These are phyloP conservation scores for Anser cygnoides DNA, from an alignment of 2,113 vertebrate genomes.

Conservation along the genomic window DNA sequence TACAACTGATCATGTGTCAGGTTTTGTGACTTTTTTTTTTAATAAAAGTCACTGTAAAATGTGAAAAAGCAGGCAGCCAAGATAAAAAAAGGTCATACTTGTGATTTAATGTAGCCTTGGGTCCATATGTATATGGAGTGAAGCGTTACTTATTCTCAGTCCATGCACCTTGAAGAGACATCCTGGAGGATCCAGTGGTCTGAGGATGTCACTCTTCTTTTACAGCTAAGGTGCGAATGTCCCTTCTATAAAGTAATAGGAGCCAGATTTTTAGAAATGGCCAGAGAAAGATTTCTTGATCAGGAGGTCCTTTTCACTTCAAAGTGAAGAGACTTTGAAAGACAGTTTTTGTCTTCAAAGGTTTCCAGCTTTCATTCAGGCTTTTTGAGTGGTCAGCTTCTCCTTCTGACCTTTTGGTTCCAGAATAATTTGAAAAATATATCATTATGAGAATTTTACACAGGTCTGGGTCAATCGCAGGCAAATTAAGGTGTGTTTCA, in stretches of 20 bases:
- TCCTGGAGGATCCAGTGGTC: background rate
- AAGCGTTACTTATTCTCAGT: background rate
- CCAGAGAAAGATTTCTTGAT: background rate
- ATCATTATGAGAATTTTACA: background rate
- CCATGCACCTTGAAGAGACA: accelerated
- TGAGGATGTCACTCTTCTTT: background rate
- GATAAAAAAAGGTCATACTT: background rate
- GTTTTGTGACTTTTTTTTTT: background rate
- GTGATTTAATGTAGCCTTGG: background rate
- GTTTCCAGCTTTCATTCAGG: background rate
- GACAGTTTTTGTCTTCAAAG: background rate
- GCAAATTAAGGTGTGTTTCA: background rate
- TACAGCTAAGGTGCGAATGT: background rate
- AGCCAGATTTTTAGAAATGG: background rate
- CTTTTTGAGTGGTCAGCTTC: background rate
- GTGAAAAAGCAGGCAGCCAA: background rate
- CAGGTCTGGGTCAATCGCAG: background rate
- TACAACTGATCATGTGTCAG: background rate
- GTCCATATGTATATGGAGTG: background rate
- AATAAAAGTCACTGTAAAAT: background rate
- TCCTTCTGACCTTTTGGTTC: background rate
- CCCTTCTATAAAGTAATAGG: background rate
- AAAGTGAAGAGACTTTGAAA: background rate
- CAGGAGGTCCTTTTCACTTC: background rate
- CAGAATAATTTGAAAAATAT: background rate